Conservation (phyloP, 2,113 vertebrate genomes). For the Oreochromis spilurus region DNA sequence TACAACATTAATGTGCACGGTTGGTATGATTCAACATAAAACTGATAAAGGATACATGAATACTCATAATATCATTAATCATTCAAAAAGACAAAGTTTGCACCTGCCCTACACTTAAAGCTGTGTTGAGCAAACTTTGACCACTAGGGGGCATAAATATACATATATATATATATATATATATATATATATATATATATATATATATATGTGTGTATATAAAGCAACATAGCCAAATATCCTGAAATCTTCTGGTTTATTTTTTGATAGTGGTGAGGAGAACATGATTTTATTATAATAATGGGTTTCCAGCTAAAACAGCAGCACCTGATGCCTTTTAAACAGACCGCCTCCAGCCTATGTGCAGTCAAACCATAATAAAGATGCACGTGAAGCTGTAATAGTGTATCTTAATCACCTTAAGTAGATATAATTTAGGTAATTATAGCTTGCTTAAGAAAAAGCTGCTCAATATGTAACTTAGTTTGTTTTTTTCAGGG, state of each 20-base stretch:
- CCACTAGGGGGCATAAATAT: neutral
- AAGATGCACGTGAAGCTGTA: neutral
- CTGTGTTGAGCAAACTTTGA: neutral
- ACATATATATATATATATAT: too few species aligned
- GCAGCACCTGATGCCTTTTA: neutral
- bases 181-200: too few species aligned
- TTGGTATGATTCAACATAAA: neutral
- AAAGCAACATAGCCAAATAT: neutral
- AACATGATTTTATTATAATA: neutral
- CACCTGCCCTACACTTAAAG: neutral
- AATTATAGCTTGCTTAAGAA: neutral
- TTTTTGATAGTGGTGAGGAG: neutral
- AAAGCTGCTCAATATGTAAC: neutral
- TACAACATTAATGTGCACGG: neutral
- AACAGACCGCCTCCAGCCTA: neutral
- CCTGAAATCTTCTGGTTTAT: neutral
- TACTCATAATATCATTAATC: neutral
- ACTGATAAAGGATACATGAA: neutral
- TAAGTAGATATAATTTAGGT: neutral
- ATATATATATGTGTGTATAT: neutral
- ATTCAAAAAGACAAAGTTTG: neutral
- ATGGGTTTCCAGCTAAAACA: neutral
- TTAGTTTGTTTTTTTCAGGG: fast-evolving
- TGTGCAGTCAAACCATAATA: fast-evolving
- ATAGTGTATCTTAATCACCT: neutral